phyloP scores from a whole-genome alignment of 2,888 invertebrate genomes.

The Papilio demoleus region DNA sequence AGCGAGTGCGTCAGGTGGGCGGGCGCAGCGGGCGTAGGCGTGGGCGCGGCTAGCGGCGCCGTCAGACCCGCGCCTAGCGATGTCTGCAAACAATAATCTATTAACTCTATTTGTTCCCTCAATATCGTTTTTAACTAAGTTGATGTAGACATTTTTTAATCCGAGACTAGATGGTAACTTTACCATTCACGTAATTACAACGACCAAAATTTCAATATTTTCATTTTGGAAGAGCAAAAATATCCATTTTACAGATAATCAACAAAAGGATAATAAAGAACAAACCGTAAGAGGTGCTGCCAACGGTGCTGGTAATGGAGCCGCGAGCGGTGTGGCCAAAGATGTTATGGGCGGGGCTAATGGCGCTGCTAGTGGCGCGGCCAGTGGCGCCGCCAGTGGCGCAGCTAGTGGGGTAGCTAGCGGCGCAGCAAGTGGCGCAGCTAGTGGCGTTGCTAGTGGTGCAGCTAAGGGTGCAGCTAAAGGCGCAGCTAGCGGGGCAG shows the following conservation, averaged over 20 bases:
- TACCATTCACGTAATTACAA: too few species aligned
- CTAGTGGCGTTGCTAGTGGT: conserved; percentile 59
- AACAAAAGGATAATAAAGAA: background rate
- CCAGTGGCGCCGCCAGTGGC: too few species aligned
- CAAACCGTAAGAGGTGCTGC: conserved; percentile 65
- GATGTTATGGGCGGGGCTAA: conserved; percentile 2
- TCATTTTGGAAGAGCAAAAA: too few species aligned
- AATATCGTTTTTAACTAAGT: background rate
- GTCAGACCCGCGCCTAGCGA: conserved; percentile 55
- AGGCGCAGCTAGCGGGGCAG: conserved; percentile 65
- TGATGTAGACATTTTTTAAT: too few species aligned
- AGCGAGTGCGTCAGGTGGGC: conserved; percentile 76
- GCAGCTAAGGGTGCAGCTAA: conserved; percentile 59
- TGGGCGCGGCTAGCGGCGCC: conserved; percentile 73
- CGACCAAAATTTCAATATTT: too few species aligned
- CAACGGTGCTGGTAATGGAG: conserved; percentile 59
- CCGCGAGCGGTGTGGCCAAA: conserved; percentile 47
- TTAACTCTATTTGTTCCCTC: background rate
- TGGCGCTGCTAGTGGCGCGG: too few species aligned
- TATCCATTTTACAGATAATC: too few species aligned
- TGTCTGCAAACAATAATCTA: conserved; percentile 58
- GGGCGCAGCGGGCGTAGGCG: conserved; percentile 72
- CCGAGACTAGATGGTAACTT: too few species aligned
- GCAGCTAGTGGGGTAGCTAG: conserved; percentile 56
- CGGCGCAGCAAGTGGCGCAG: conserved; percentile 56